These are phyloP conservation scores for Semaprochilodus insignis DNA, from an alignment of 2,797 vertebrate genomes.

Conservation along the genomic window DNA sequence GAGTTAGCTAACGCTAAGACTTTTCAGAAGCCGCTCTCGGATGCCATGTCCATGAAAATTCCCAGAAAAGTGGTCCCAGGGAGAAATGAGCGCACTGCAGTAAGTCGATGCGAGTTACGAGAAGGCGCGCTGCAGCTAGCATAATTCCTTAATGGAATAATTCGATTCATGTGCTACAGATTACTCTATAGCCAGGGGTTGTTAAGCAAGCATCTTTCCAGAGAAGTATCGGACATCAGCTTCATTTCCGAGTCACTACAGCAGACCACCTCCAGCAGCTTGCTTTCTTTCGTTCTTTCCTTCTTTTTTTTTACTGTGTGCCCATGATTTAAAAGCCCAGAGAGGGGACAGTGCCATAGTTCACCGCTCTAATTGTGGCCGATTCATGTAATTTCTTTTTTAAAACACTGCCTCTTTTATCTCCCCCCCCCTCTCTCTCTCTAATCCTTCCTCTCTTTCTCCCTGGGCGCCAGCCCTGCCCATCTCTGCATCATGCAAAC, in stretches of 20 bases:
- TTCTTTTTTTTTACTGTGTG: constrained; percentile 6
- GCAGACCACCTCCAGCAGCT: not conserved
- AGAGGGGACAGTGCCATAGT: constrained; percentile 50
- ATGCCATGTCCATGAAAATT: not conserved
- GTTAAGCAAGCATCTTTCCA: constrained; percentile 7
- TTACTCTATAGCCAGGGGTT: not conserved
- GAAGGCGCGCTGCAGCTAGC: constrained; percentile 17
- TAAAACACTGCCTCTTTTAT: constrained; percentile 41
- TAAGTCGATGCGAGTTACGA: constrained; percentile 35
- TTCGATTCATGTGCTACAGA: constrained; percentile 19
- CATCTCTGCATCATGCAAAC: not conserved
- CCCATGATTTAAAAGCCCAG: constrained; percentile 41
- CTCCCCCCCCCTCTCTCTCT: not conserved
- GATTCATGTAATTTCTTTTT: constrained; percentile 70
- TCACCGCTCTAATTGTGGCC: constrained; percentile 65
- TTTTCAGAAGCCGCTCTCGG: constrained; percentile 3
- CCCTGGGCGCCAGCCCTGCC: not conserved
- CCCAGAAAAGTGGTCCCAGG: constrained; percentile 18
- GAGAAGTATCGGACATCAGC: not conserved
- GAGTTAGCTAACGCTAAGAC: not conserved
- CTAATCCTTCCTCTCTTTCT: not conserved
- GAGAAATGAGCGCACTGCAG: constrained; percentile 19
- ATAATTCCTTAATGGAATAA: constrained; percentile 42
- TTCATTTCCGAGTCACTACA: not conserved
- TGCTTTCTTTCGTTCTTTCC: not conserved